A percentile compares a stretch with the other conserved stretches of the same genome.
These are phyloP conservation scores for Pachyuromys duprasi DNA, from an alignment of 2,797 vertebrate genomes.

Conservation along the genomic window DNA sequence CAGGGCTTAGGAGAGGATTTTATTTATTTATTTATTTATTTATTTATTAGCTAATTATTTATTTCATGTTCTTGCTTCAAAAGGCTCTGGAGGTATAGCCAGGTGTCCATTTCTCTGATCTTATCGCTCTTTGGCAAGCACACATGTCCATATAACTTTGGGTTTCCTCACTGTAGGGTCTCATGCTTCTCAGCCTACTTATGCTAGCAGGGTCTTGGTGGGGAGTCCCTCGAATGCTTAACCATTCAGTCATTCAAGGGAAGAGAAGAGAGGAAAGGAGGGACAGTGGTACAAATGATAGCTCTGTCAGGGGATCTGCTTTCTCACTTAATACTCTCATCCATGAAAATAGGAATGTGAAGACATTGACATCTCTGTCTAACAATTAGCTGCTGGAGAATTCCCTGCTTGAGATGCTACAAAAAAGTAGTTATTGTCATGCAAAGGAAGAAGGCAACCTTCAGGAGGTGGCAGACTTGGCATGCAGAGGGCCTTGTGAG, in stretches of 20 bases:
- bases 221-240: neutral
- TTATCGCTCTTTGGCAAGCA: rapidly evolving
- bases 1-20: slow-evolving; percentile 6
- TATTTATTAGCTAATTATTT: neutral
- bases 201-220: neutral
- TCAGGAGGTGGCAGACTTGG: no score
- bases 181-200: rapidly evolving
- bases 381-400: neutral
- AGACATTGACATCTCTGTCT: neutral
- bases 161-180: neutral
- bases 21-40: neutral
- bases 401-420: neutral
- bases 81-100: neutral
- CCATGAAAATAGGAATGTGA: neutral
- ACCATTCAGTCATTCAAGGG: neutral
- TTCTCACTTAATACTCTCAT: rapidly evolving
- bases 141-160: rapidly evolving
- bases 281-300: rapidly evolving
- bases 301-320: neutral
- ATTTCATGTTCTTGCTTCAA: neutral
- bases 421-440: neutral
- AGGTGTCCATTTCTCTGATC: neutral
- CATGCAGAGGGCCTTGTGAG: neutral
- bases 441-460: neutral
- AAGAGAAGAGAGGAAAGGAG: neutral